Base-by-base conservation (phyloP, 53 echinoderm and acorn worm genomes). In the Stichopus horrens region DNA sequence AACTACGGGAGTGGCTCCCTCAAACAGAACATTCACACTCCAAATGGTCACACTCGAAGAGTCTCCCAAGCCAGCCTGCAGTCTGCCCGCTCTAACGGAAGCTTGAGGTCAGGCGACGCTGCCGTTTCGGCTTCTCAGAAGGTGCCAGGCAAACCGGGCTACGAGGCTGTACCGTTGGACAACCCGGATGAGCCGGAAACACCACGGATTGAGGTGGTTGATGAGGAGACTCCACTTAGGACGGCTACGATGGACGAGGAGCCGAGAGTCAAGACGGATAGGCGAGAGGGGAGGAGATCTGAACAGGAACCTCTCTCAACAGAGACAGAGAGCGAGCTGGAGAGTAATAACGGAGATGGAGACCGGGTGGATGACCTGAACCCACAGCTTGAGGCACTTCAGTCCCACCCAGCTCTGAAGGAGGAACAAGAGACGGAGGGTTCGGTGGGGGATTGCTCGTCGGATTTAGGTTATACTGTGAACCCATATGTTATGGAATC, bases 341-440 rank as follows among this genome's bases (percentile, higher is more conserved):
- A 19, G 9, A 87, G 55, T 16, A 75, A 75, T 73, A 91, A 93
- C 23, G 89, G 77, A 10, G 86, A 88, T 0, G 93, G 93, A 6
- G 93, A 93, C 76, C 65, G 77, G 56, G 87, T 93, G 8, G 93
- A 93, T 68, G 89, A 91, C 23, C 88, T 91, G 52, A 93, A 93
- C 55, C 93, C 93, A 13, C 93, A 93, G 84, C 86, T 93, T 63
- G 91, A 93, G 88, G 93, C 93, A 66, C 86, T 93, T 10, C 90
- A 91, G 60, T 81, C 89, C 59, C 93, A 93, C 88, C 90, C 91
- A 7, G 93, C 89, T 59, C n/a, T 87, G 56, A 87, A 19, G 9
- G 87, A 87, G 16, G 91, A 87, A 20, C 91, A 86, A 18, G 93
- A 93, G 67, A 88, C 89, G 20, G 91, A 93, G 53, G 74, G 74